Evolutionary conservation across 2,797 vertebrate genomes (phyloP).

Genomic region (Odontamblyopus lacepedii): DNA sequence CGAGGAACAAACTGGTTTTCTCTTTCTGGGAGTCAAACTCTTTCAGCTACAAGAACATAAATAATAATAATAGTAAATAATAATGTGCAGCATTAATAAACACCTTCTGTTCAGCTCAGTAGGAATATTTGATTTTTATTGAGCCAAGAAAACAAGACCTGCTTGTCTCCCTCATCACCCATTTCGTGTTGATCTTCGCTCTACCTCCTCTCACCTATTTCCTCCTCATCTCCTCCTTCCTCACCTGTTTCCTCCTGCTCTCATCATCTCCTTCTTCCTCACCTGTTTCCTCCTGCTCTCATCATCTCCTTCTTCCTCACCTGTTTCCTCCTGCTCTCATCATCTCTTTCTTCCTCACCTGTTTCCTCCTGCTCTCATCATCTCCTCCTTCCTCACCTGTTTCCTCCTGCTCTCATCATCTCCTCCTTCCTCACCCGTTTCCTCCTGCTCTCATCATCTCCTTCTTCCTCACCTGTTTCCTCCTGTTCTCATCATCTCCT

Average conservation of each 20-base stretch:
- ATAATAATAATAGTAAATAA: not conserved
- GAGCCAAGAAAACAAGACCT: too few species aligned
- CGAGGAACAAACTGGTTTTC: slow-evolving; percentile 72
- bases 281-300: not conserved
- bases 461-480: not conserved
- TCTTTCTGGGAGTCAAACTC: slow-evolving; percentile 67
- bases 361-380: not conserved
- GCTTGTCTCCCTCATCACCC: too few species aligned
- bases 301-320: too few species aligned
- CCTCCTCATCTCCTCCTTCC: not conserved
- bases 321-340: not conserved
- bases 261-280: not conserved
- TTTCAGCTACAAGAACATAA: slow-evolving; percentile 40
- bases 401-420: not conserved
- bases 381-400: not conserved
- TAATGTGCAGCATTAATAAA: not conserved
- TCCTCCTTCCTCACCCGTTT: not conserved
- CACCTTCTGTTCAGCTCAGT: too few species aligned
- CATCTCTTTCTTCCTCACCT: too few species aligned
- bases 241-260: not conserved
- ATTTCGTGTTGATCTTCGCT: too few species aligned
- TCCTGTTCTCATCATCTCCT: too few species aligned
- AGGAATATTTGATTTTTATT: too few species aligned
- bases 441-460: not conserved
- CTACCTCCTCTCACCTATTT: not conserved